Evolutionary conservation across 1,140 invertebrate species (phyloP).

Genomic region (Orius laevigatus): DNA sequence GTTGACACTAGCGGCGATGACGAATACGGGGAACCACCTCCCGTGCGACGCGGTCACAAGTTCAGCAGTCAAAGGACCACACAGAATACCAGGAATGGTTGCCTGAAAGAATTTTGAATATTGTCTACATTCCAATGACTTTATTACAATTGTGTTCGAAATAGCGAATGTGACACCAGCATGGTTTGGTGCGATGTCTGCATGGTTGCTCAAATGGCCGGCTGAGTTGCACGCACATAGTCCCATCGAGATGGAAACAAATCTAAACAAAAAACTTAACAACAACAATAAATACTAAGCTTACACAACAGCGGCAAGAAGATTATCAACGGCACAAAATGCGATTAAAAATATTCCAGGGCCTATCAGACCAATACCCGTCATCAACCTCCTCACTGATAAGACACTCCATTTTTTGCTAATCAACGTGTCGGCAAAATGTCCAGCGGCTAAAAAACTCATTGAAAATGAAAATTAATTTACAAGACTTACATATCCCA

Average conservation of each 20-base stretch:
- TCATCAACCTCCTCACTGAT: constrained; percentile 58
- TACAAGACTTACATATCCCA: constrained; percentile 41
- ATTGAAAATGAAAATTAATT: constrained; percentile 1
- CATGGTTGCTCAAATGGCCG: constrained; percentile 64
- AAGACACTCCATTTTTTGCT: constrained; percentile 48
- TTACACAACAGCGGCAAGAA: constrained; percentile 52
- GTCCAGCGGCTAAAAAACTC: constrained; percentile 40
- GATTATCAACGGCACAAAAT: constrained; percentile 56
- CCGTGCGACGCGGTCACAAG: constrained; percentile 53
- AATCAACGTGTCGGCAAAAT: constrained; percentile 54
- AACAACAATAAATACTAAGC: constrained; percentile 18
- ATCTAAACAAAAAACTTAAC: constrained; percentile 33
- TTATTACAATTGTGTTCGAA: constrained; percentile 59
- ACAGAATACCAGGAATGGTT: constrained; percentile 60
- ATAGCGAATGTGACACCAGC: constrained; percentile 66
- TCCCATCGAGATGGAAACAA: constrained; percentile 62
- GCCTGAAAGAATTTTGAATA: constrained; percentile 33
- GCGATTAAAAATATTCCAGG: constrained; percentile 54
- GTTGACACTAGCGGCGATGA: constrained; percentile 54
- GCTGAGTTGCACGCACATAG: constrained; percentile 62
- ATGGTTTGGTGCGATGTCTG: constrained; percentile 63
- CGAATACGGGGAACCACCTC: constrained; percentile 61
- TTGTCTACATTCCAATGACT: background rate
- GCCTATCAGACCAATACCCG: constrained; percentile 54
- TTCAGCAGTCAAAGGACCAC: constrained; percentile 62